phyloP scores from a whole-genome alignment of 2,888 invertebrate species.

The Cryptocheilus praepositus region DNA sequence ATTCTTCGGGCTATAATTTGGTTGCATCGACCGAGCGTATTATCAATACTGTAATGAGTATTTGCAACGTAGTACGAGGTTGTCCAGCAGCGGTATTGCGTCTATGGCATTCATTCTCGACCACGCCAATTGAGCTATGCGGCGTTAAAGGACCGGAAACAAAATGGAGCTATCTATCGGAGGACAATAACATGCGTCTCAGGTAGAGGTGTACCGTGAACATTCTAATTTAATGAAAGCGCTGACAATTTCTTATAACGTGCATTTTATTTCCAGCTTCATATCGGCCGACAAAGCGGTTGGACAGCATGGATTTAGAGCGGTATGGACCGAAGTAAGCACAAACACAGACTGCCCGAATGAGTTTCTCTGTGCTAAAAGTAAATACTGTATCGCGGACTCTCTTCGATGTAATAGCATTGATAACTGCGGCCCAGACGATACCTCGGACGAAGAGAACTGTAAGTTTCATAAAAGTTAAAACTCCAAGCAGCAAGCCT shows the following conservation, averaged over 20 bases:
- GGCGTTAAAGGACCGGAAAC: constrained; percentile 87
- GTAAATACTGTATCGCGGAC: constrained; percentile 87
- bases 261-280: constrained; percentile 80
- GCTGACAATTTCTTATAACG: no score
- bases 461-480: constrained; percentile 80
- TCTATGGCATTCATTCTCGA: constrained; percentile 89
- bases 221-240: not conserved
- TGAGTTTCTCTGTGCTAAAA: constrained; percentile 84
- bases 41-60: not conserved
- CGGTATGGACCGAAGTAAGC: constrained; percentile 94
- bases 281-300: constrained; percentile 96
- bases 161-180: constrained; percentile 90
- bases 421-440: constrained; percentile 89
- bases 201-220: constrained; percentile 77
- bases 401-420: constrained; percentile 86
- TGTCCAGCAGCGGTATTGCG: constrained; percentile 94
- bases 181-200: constrained; percentile 89
- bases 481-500: constrained; percentile 30
- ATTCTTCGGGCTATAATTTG: no score
- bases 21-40: no score
- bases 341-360: constrained; percentile 78
- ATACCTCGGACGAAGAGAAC: constrained; percentile 85
- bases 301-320: constrained; percentile 94
- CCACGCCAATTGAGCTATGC: constrained; percentile 91
- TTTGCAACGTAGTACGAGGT: constrained; percentile 82